These are phyloP conservation scores for Cynopterus sphinx DNA, from an alignment of 2,797 vertebrate species.

Conservation along the genomic window DNA sequence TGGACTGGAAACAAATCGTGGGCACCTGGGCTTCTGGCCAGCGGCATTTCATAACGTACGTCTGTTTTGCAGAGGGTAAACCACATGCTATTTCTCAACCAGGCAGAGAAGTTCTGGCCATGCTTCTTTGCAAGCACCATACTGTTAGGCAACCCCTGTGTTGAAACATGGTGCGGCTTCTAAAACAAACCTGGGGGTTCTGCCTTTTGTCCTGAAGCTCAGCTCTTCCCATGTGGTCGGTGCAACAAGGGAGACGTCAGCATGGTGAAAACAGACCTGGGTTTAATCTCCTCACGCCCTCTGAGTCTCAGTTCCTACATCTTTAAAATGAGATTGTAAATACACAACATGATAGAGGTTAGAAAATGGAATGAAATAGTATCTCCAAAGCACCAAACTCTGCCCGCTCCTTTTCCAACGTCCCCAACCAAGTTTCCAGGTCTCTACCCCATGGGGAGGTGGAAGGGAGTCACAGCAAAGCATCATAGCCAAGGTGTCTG, in stretches of 20 bases:
- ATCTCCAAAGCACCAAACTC: not conserved
- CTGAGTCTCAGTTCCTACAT: not conserved
- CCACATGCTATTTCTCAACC: conserved; percentile 67
- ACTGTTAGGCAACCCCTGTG: conserved; percentile 71
- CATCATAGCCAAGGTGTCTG: not conserved
- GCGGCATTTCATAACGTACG: conserved; percentile 61
- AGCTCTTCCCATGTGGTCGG: fast-evolving
- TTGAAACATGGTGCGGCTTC: conserved; percentile 52
- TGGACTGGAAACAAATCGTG: not conserved
- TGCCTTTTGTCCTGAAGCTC: not conserved
- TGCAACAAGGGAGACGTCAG: not conserved
- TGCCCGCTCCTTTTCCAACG: not conserved
- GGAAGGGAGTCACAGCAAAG: not conserved
- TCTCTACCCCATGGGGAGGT: fast-evolving
- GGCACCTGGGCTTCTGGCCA: conserved; percentile 58
- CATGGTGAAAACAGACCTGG: fast-evolving
- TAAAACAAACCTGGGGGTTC: not conserved
- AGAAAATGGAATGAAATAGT: not conserved
- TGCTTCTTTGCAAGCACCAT: conserved; percentile 57
- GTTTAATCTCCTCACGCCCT: not conserved
- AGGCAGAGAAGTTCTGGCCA: conserved; percentile 43
- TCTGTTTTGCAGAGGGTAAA: conserved; percentile 37
- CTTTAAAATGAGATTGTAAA: not conserved
- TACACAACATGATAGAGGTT: not conserved
- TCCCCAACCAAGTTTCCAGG: not conserved